A percentile compares a stretch with the other conserved stretches of the same genome.
Conservation (phyloP, 2,888 invertebrate genomes). For the Pyrrhia umbra region DNA sequence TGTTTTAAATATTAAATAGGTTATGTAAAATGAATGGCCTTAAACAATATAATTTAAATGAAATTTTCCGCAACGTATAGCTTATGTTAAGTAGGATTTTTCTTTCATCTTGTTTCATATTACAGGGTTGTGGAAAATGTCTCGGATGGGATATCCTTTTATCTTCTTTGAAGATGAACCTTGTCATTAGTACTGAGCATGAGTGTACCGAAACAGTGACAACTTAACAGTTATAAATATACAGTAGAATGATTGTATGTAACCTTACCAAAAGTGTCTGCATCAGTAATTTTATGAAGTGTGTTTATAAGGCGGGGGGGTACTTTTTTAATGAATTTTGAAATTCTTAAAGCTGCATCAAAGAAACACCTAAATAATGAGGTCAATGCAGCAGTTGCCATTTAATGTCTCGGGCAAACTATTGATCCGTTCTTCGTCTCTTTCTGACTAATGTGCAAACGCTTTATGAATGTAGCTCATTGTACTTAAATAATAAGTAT, state of each 20-base stretch:
- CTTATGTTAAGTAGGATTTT: conserved; percentile 80
- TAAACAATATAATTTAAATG: conserved; percentile 68
- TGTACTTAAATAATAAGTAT: conserved; percentile 36
- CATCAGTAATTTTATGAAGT: background rate
- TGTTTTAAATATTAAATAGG: no score
- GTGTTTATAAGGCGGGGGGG: no score
- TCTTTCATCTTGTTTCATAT: conserved; percentile 80
- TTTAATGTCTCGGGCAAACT: conserved; percentile 87
- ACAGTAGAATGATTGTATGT: background rate
- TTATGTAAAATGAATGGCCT: no score
- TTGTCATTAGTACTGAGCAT: conserved; percentile 42
- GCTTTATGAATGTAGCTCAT: conserved; percentile 63
- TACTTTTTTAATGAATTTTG: conserved; percentile 48
- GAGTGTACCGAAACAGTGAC: conserved; percentile 30
- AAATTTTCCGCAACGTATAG: conserved; percentile 70
- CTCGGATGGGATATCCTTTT: conserved; percentile 62
- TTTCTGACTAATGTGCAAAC: conserved; percentile 83
- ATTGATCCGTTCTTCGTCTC: conserved; percentile 88
- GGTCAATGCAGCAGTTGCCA: conserved; percentile 88
- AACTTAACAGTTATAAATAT: conserved; percentile 3
- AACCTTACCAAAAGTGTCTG: background rate
- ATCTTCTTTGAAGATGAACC: conserved; percentile 54
- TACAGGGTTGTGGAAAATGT: conserved; percentile 70
- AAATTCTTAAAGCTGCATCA: conserved; percentile 67
- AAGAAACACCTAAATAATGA: conserved; percentile 86